phyloP scores from a whole-genome alignment of 2,888 invertebrate genomes.

The Myathropa florea region DNA sequence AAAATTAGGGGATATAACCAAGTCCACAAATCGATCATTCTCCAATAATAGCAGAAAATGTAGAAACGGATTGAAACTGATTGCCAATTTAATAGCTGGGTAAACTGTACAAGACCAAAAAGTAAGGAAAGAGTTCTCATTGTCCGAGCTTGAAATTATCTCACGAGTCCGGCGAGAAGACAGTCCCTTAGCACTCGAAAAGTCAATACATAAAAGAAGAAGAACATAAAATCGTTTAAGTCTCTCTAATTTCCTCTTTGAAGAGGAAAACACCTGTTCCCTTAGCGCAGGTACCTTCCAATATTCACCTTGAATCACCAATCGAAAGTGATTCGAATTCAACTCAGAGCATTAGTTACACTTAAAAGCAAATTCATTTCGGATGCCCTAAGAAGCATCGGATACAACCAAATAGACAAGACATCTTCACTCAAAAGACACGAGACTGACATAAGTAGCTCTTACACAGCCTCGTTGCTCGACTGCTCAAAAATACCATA shows the following conservation, averaged over 20 bases:
- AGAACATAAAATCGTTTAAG: not conserved
- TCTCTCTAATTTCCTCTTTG: not conserved
- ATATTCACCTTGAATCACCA: not conserved
- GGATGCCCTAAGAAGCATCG: not conserved
- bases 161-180: too few species aligned
- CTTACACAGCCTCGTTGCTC: not conserved
- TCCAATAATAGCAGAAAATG: too few species aligned
- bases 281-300: not conserved
- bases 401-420: not conserved
- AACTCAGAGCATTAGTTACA: not conserved
- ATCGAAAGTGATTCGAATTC: not conserved
- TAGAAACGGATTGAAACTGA: too few species aligned
- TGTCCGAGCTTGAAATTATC: too few species aligned
- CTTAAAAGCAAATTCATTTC: not conserved
- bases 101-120: too few species aligned
- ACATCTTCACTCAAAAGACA: not conserved
- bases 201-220: not conserved
- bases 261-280: not conserved
- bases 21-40: too few species aligned
- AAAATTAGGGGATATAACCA: too few species aligned
- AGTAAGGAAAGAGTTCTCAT: too few species aligned
- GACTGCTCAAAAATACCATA: not conserved
- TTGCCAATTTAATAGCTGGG: too few species aligned
- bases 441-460: not conserved
- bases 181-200: too few species aligned